Conservation (phyloP, 2,113 vertebrate genomes). For the Cygnus buccinator region DNA sequence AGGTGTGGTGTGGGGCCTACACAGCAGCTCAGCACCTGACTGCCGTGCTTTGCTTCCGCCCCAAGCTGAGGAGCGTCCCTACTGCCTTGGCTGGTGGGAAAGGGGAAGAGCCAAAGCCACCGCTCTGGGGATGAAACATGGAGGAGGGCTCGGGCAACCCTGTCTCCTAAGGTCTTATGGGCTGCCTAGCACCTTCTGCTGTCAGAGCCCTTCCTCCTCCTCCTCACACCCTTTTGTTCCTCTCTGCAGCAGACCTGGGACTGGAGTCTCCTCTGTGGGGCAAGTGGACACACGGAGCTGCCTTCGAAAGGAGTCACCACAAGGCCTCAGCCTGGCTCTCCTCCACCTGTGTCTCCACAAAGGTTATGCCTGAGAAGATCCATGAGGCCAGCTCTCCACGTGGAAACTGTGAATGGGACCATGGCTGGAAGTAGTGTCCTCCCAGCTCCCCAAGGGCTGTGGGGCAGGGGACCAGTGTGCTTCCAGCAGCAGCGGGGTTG, state of each 20-base stretch:
- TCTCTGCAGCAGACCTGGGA: no score
- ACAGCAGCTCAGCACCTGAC: neutral
- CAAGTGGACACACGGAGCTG: neutral
- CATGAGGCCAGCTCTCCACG: neutral
- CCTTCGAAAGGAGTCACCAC: neutral
- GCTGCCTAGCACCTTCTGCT: neutral
- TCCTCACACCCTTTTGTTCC: neutral
- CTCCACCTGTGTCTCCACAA: neutral
- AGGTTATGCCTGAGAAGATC: no score
- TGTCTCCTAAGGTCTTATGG: no score
- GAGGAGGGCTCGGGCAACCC: neutral
- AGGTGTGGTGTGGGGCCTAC: neutral
- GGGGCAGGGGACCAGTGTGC: neutral
- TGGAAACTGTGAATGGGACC: rapidly evolving
- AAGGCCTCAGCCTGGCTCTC: neutral
- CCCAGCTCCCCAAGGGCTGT: rapidly evolving
- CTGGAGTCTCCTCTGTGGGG: neutral
- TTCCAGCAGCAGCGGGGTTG: rapidly evolving
- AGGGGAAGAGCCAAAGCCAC: neutral
- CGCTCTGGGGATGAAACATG: no score
- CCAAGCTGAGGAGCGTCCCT: neutral
- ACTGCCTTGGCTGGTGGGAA: neutral
- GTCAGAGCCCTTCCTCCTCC: neutral
- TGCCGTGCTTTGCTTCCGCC: neutral
- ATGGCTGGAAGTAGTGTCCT: neutral